Base-by-base conservation (phyloP, 2,113 vertebrate species). In the Oenanthe oenanthe region DNA sequence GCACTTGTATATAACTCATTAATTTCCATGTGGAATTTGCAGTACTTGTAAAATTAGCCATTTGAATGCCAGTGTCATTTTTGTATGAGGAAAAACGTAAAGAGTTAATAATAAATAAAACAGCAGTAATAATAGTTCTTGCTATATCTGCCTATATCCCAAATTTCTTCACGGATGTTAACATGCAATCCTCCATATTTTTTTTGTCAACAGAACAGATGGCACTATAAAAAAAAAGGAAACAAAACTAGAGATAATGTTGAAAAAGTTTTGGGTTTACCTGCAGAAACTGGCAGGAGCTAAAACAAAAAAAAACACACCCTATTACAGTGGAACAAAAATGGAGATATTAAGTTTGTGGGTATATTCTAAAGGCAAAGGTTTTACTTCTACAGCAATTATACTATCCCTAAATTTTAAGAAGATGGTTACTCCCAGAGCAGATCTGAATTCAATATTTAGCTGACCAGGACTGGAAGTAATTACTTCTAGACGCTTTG, bases 71-170 rank as follows among this genome's bases (percentile, higher is more conserved):
- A 80, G 38, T 73, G 61, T 61, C 29, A 88, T 85, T 75, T 94
- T 62, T 63, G 58, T 45, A 91, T 15, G 7, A 17, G 25, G 18
- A 11, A 31, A 60, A 92, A 72, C 5, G 9, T 29, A 60, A 32
- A 77, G n/a, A 85, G 53, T 54, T 77, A 92, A 80, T 83, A 92
- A 95, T 51, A 43, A 93, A 88, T 72, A 83, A 83, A 92, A 85
- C 16, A 38, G 43, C 32, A 32, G 34, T 34, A 93, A 81, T 78
- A 72, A 78, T 61, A 78, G 75, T 11, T 92, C 43, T 80, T 90
- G 22, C 67, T 89, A 17, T 70, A 84, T 82, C 51, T 88, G 76
- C 56, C 42, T 51, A 36, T 57, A 73, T 72, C 24, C 42, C 54
- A 58, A 29, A 75, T 94, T 86, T 91, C 45, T 62, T 94, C 51